Evolutionary conservation across 1,140 invertebrate species (phyloP), one percentile per base, ranked within the genome.

Genomic region (Papilio polyxenes): DNA sequence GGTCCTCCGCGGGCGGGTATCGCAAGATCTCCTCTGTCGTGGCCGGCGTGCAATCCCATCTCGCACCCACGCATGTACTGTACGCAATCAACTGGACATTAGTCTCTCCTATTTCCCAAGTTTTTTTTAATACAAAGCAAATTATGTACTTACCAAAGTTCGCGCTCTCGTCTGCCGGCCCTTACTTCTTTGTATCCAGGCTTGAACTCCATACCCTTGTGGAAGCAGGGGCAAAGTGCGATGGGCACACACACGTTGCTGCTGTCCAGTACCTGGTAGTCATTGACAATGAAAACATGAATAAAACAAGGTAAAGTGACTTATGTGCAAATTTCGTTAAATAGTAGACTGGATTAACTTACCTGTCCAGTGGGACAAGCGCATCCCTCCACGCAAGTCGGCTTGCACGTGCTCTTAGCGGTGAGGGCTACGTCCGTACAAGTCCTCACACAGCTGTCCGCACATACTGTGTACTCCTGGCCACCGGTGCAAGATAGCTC

Each of bases 371-470:
- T 92, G 0, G 98, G 97, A 90, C 98, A 99, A 82, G 97, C 97
- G 92, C 98, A 98, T 1, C 98, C 98, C 90, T 98, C 98, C 1
- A 98, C 97, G 88, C 98, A 98, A 53, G 94, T 95, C 17, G 95
- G 95, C 65, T 92, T 94, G 90, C 97, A 97, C 0, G 86, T 62
- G 53, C 84, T 85, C 49, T 91, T 85, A 2, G 92, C 87, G 0
- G 83, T 40, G 6, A 89, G 82, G n/a, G 90, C 83, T 53, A 87
- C 90, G 91, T 97, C 97, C 5, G 95, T 87, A 86, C 98, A 98
- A 31, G 96, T 96, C 20, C 96, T 95, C 2, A 95, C 93, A 87
- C 97, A 98, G 7, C 97, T 96, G 89, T 97, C 96, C 3, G 97
- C 97, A 87, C 98, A 98, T 20, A 96, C 95, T 85, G 97, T 97